Base-by-base conservation (phyloP, 2,113 vertebrate species). In the Mesocricetus auratus region DNA sequence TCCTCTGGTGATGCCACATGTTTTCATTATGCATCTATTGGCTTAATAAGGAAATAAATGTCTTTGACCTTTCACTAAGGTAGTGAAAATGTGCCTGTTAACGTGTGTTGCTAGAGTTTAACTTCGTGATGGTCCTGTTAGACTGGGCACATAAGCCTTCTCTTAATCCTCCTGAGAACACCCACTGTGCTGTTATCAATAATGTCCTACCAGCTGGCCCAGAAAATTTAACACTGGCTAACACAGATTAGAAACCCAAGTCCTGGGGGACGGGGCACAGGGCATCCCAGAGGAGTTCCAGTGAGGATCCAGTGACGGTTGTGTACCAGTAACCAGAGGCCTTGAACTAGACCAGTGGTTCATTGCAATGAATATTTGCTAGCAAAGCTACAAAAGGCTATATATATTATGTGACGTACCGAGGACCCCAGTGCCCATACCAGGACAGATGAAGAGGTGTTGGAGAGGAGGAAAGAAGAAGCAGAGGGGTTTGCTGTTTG, bases 211-310 rank as follows among this genome's bases (percentile, higher is more conserved):
- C 26, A 2, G 83, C 69, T 21, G 42, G 62, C 62, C 62, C 50
- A 88, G 22, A 78, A 94, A 88, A n/a, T 95, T 96, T 81, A 87
- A 87, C 58, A 82, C 21, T 94, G 71, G 50, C 81, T 89, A 86
- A 89, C 87, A 93, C 36, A 77, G 73, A 92, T 92, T 95, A 94
- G 85, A 97, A 93, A 96, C 94, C 97, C 96, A 96, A 96, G 95
- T 95, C 97, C 39, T 12, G 3, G 0, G 3, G 36, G 17, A 0
- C 7, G 36, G 50, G 9, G 50, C 36, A n/a, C 69, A 22, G 69
- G 36, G 39, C 9, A 71, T 39, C 36, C 7, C 19, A 73, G 17
- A 73, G 19, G n/a, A 73, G n/a, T 39, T 73, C 69, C 1, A 9
- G 69, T 22, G n/a, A 73, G 69, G 69, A 39, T 73, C n/a, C 69